Base-by-base conservation (phyloP, 1,140 invertebrate species). In the Protaetia brevitarsis region DNA sequence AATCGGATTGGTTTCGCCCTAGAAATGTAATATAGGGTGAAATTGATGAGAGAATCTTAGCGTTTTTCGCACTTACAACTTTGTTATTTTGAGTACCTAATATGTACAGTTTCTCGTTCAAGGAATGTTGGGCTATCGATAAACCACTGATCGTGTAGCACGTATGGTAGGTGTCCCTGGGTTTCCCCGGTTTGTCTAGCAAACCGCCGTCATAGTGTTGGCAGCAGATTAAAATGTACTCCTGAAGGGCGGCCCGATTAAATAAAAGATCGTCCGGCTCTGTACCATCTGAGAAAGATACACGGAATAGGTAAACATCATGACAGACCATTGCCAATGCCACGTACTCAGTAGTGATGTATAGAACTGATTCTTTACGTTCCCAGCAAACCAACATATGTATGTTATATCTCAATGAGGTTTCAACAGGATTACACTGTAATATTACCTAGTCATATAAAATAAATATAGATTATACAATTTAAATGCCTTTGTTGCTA, bases 141-240 rank as follows among this genome's bases (percentile, higher is more conserved):
- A 99, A 80, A n/a, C 97, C 97, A 82, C 95, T 96, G 2, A 99
- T 79, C 2, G 90, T 89, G 76, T 99, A 99, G 80, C 96, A 98
- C 0, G 96, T 98, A 76, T 99, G 97, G 79, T 99, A 99, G 64
- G 93, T 87, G 82, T 99, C 97, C 70, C 89, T 82, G 60, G 84
- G 82, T 78, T 95, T 97, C 74, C 89, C 90, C 66, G 97, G 97
- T 82, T 99, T 99, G 79, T 99, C 97, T 68, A 95, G 82, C 16
- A 99, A 84, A 11, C 97, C 96, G n/a, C 97, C 97, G 65, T 83
- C 81, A n/a, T 84, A 78, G 77, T 89, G 83, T 78, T 99, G 96
- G 77, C 96, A 98, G 77, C 95, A 98, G 11, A 95, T 51, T 65
- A 99, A 80, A 64, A 99, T 85, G 79, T 98, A 99, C 77, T 98